A percentile compares a stretch with the other conserved stretches of the same genome.
Conservation (phyloP, 2,113 vertebrate species). For the Aptenodytes patagonicus region DNA sequence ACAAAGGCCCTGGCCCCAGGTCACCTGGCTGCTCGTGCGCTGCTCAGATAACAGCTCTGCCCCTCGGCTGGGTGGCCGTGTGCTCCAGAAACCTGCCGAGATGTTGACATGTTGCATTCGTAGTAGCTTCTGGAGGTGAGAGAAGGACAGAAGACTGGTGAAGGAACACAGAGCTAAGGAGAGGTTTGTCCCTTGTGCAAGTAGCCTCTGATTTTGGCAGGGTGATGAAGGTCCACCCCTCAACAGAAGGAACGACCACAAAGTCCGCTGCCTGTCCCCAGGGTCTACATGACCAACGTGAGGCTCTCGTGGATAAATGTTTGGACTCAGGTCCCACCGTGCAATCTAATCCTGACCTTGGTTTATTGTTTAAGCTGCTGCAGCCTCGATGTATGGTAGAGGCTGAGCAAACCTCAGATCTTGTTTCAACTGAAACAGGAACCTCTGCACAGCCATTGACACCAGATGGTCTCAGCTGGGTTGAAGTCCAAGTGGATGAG, state of each 20-base stretch:
- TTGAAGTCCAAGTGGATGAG: background rate
- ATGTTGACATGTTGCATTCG: rapidly evolving
- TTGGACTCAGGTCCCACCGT: rapidly evolving
- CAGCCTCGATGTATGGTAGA: background rate
- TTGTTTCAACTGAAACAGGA: background rate
- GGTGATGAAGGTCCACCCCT: background rate
- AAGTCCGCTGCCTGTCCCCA: background rate
- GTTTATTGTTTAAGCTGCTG: background rate
- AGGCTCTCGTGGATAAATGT: background rate
- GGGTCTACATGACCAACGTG: rapidly evolving
- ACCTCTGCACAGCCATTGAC: background rate
- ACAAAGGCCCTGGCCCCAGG: background rate
- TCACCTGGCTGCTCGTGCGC: background rate
- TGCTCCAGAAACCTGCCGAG: background rate
- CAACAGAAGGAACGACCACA: background rate
- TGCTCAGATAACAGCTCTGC: background rate
- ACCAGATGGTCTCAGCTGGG: background rate
- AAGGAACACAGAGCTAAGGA: background rate
- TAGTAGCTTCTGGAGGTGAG: background rate
- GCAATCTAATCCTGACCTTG: background rate
- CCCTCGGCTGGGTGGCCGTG: rapidly evolving
- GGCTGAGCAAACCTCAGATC: background rate
- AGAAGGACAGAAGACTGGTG: background rate
- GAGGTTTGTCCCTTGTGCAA: background rate
- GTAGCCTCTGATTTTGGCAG: background rate